These are phyloP conservation scores for Notothenia coriiceps DNA, from an alignment of 2,113 vertebrate genomes.

Conservation along the genomic window DNA sequence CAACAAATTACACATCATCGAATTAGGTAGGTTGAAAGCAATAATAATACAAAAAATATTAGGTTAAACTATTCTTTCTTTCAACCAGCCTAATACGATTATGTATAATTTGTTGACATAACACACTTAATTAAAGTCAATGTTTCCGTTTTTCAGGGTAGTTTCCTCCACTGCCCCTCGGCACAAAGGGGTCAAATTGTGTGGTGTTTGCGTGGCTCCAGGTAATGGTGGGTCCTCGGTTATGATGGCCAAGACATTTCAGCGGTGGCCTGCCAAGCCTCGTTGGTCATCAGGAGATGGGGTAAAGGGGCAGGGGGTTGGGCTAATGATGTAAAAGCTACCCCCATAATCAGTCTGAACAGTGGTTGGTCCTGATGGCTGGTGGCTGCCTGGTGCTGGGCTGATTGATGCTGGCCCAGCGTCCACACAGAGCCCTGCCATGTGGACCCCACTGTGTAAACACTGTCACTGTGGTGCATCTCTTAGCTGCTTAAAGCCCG, in stretches of 20 bases:
- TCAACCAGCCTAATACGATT: no score
- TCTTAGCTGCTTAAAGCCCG: constrained; percentile 63
- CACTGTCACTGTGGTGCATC: constrained; percentile 78
- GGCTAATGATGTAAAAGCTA: constrained; percentile 80
- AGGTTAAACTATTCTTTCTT: no score
- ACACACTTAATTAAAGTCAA: no score
- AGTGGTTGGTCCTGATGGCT: constrained; percentile 73
- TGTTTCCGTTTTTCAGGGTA: no score
- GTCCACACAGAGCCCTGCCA: constrained; percentile 69
- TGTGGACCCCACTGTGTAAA: constrained; percentile 82
- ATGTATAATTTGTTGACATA: no score
- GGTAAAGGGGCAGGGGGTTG: constrained; percentile 53
- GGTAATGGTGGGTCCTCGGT: constrained; percentile 54
- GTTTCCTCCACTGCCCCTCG: constrained; percentile 21
- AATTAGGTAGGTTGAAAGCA: no score
- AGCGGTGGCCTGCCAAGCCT: constrained; percentile 69
- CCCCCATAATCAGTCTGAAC: constrained; percentile 79
- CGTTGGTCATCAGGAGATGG: constrained; percentile 71
- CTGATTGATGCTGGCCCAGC: constrained; percentile 81
- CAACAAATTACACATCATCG: no score
- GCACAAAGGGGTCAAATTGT: constrained; percentile 65
- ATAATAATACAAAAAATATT: no score
- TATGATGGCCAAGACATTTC: constrained; percentile 72
- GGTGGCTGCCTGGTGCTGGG: constrained; percentile 69
- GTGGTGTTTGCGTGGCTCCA: constrained; percentile 55